Evolutionary conservation across 2,113 vertebrate genomes (phyloP).

Genomic region (Saccopteryx bilineata): DNA sequence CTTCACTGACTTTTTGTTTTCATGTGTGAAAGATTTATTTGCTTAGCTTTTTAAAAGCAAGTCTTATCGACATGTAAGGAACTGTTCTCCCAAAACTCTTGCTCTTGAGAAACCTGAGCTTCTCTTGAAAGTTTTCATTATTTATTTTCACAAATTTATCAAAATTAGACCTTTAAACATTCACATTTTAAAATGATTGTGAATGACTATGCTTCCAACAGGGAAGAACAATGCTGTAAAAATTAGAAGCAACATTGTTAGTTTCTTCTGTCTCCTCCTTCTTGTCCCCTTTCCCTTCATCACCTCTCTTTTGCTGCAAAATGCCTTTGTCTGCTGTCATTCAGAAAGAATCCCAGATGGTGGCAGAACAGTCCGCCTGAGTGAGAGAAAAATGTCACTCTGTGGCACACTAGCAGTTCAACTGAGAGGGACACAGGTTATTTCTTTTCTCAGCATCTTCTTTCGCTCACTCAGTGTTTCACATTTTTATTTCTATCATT

Average conservation of each 20-base stretch:
- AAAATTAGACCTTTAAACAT: background rate
- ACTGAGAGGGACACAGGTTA: slow-evolving; percentile 72
- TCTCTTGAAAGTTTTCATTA: slow-evolving; percentile 16
- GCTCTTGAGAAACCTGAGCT: background rate
- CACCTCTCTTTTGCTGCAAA: background rate
- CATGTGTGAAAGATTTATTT: background rate
- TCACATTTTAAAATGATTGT: background rate
- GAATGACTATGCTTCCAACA: background rate
- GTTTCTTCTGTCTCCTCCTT: background rate
- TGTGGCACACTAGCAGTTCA: background rate
- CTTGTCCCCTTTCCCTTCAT: background rate
- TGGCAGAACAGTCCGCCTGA: no score
- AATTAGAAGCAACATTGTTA: background rate
- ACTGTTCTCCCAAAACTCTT: background rate
- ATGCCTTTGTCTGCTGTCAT: no score
- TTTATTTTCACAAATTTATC: background rate
- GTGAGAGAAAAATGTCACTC: background rate
- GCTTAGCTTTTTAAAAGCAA: background rate
- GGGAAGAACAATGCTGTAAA: background rate
- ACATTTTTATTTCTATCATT: slow-evolving; percentile 99
- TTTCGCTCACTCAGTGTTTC: slow-evolving; percentile 97
- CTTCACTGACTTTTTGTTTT: slow-evolving; percentile 23
- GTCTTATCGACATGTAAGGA: background rate
- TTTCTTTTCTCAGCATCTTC: slow-evolving; percentile 98
- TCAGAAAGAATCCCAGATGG: background rate